Base-by-base conservation (phyloP, 2,888 invertebrate genomes). In the Rhogogaster chlorosoma region DNA sequence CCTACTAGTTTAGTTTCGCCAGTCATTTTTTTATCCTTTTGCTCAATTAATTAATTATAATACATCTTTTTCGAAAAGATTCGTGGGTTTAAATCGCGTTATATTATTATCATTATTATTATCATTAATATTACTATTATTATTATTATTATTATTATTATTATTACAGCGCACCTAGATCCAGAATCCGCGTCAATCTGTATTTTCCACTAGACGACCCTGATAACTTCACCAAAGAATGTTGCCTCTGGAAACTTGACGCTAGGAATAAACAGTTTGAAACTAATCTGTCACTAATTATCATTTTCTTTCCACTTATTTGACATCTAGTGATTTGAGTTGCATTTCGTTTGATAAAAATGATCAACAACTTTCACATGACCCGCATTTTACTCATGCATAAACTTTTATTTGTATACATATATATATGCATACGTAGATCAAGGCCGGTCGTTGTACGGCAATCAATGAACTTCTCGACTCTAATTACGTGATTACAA, bases 281-380 rank as follows among this genome's bases (percentile, higher is more conserved):
- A 15, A 70, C 53, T 53, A n/a, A 70, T 36, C 29, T n/a, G 36
- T 70, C 36, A 36, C 18, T 36, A 32, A 29, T 36, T 70, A 15
- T 32, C 36, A 70, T 36, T n/a, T 36, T 1, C 70, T 6, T 61
- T 61, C 61, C 3, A 61, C 10, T 61, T 26, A 61, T 61, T 61
- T n/a, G 10, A 71, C 38, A 18, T n/a, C 22, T 7, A 32, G n/a
- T 32, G 18, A n/a, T n/a, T 32, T 26, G 29, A 29, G 7, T 77
- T 29, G n/a, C 26, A 32, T 77, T 77, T 32, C 29, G 26, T 26
- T 32, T 7, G 53, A 77, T 26, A 75, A 26, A 75, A 29, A 45
- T 29, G 29, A 75, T 49, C n/a, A n/a, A 77, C 77, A 53, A 77
- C 77, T 77, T 77, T 77, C 77, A 53, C 77, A 32, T 77, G 53